phyloP scores from a whole-genome alignment of 2,888 invertebrate genomes.

The Lithophane ornitopus region DNA sequence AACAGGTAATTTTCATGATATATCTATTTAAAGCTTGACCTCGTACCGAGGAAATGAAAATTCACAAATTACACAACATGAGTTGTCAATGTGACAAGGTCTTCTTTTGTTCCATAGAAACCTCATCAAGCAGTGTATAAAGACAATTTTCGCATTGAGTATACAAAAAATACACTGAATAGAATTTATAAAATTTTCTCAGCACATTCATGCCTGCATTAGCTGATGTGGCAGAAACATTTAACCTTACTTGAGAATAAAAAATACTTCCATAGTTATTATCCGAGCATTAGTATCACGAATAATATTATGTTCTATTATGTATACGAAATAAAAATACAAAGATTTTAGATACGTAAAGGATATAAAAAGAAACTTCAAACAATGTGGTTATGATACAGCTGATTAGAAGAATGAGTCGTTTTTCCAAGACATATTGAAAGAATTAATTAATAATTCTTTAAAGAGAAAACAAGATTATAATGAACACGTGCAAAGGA shows the following conservation, averaged over 20 bases:
- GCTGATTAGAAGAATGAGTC: conserved; percentile 19
- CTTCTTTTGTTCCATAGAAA: conserved; percentile 69
- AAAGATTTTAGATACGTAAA: conserved; percentile 12
- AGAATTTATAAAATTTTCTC: conserved; percentile 66
- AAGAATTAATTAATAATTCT: conserved; percentile 41
- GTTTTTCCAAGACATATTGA: conserved; percentile 21
- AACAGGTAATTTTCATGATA: conserved; percentile 60
- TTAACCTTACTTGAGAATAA: conserved; percentile 61
- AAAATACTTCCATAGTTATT: conserved; percentile 64
- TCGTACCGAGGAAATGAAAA: conserved; percentile 67
- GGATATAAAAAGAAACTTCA: conserved; percentile 17
- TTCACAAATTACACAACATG: conserved; percentile 65
- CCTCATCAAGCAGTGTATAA: conserved; percentile 53
- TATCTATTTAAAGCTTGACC: conserved; percentile 58
- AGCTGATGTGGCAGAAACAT: conserved; percentile 65
- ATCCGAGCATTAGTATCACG: conserved; percentile 59
- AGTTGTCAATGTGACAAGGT: conserved; percentile 71
- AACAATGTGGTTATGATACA: conserved; percentile 15
- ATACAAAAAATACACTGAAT: conserved; percentile 25
- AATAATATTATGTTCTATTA: conserved; percentile 46
- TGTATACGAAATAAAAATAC: conserved; percentile 28
- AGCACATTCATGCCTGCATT: conserved; percentile 62
- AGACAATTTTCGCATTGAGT: conserved; percentile 58
- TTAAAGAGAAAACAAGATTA: conserved; percentile 42
- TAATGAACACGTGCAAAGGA: conserved; percentile 42